Evolutionary conservation across 2,888 invertebrate species (phyloP), one percentile per base, ranked within the genome.

Genomic region (Drosophila eohydei): DNA sequence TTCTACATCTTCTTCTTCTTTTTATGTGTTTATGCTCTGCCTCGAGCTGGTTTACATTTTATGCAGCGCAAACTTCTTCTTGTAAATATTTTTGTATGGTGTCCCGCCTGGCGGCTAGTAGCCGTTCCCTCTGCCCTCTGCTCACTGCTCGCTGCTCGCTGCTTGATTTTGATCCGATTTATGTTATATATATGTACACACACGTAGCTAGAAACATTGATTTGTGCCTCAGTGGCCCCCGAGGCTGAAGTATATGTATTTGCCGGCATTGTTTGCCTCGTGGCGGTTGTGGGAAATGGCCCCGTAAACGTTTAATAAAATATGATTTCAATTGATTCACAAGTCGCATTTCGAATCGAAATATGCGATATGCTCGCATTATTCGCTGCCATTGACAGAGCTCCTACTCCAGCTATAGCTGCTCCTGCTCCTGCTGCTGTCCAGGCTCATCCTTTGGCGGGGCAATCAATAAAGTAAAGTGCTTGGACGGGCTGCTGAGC

Each of bases 291-390:
- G 83, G 71, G 62, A 85, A 84, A 88, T 84, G 83, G 81, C 77
- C 73, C 83, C 72, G 79, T 87, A 85, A 84, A 84, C 85, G 88
- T 84, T 84, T 84, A 84, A 84, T 88, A 84, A 84, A 84, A 85
- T 84, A 84, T 84, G 83, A 85, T 84, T 84, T 83, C 83, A 87
- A 85, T 84, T 88, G 84, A 88, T 79, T 84, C 83, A 75, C 83
- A 74, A 84, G 75, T 87, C 80, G 74, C 83, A 87, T 87, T 83
- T 79, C 26, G 80, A 84, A 80, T 69, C 73, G 55, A 72, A 71
- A 56, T 74, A 71, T 84, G 75, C 75, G 62, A 77, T 70, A 71
- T 65, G 61, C 65, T 68, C 66, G 38, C 16, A 65, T 75, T 71
- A 66, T 79, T 73, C 46, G 70, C 59, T 65, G 44, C 65, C 52